A percentile compares a stretch with the other conserved stretches of the same genome.
Evolutionary conservation across 2,113 vertebrate species (phyloP).

Genomic region (Stercorarius parasiticus): DNA sequence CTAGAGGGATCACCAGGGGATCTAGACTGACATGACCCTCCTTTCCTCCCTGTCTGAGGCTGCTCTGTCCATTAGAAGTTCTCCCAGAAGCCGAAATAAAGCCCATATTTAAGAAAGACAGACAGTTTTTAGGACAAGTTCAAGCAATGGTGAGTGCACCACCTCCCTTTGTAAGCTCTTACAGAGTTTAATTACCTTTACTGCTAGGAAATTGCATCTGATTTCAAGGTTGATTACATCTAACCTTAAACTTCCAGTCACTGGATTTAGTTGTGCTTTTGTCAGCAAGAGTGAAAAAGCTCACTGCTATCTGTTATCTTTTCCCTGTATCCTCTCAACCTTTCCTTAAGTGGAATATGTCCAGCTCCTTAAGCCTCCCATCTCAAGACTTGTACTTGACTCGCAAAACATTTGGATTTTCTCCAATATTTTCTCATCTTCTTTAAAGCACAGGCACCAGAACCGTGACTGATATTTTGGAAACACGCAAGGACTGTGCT

Average conservation of each 20-base stretch:
- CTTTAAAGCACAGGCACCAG: background rate
- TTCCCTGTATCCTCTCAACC: background rate
- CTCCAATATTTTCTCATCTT: background rate
- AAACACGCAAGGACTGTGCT: background rate
- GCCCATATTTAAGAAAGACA: background rate
- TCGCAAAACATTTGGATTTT: conserved; percentile 6
- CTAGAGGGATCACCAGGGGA: background rate
- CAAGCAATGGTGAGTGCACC: background rate
- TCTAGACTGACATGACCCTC: background rate
- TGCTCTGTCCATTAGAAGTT: background rate
- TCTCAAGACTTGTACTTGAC: background rate
- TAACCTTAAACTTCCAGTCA: conserved; percentile 56
- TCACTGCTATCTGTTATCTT: background rate
- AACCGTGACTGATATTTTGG: background rate
- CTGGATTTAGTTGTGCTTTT: conserved; percentile 43
- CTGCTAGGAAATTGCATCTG: conserved; percentile 18
- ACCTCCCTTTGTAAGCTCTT: background rate
- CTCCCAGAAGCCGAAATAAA: background rate
- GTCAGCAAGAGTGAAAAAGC: conserved; percentile 41
- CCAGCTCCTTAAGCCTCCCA: background rate
- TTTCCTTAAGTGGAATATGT: background rate
- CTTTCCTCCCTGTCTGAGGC: background rate
- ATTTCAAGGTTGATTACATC: conserved; percentile 57
- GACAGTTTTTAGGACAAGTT: background rate
- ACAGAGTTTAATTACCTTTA: conserved; percentile 46